Evolutionary conservation across 2,113 vertebrate species (phyloP).

Genomic region (Pavo muticus): DNA sequence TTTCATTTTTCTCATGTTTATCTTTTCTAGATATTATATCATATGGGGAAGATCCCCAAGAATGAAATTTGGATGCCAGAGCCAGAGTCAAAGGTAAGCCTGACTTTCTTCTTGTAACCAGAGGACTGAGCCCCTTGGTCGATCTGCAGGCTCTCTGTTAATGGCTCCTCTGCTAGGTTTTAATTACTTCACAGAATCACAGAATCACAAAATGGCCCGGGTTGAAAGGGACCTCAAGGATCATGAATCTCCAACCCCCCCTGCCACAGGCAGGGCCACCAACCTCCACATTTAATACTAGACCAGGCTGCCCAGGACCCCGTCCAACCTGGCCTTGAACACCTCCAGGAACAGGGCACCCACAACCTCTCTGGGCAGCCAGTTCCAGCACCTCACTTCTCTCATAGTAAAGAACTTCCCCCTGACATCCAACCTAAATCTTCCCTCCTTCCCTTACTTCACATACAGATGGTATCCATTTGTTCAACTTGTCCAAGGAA

Average conservation of each 20-base stretch:
- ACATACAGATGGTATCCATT: neutral
- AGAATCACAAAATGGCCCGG: too few species aligned
- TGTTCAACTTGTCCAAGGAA: neutral
- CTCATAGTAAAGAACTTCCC: too few species aligned
- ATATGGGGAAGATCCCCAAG: slow-evolving; percentile 84
- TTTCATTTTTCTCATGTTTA: neutral
- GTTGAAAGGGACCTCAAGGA: too few species aligned
- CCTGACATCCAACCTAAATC: too few species aligned
- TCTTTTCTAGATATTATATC: slow-evolving; percentile 84
- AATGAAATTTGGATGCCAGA: slow-evolving; percentile 88
- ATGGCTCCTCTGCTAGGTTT: neutral
- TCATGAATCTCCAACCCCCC: too few species aligned
- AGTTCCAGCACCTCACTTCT: too few species aligned
- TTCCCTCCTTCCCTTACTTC: neutral
- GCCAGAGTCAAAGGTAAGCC: slow-evolving; percentile 83
- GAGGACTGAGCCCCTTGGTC: accelerated
- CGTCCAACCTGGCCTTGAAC: too few species aligned
- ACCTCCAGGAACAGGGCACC: too few species aligned
- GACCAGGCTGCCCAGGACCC: too few species aligned
- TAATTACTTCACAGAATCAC: neutral
- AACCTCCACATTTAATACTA: too few species aligned
- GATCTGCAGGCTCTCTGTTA: neutral
- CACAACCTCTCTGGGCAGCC: too few species aligned
- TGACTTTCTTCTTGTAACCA: neutral
- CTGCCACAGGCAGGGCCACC: too few species aligned